Evolutionary conservation across 2,113 vertebrate genomes (phyloP).

Genomic region (Phylloscopus trochiloides): DNA sequence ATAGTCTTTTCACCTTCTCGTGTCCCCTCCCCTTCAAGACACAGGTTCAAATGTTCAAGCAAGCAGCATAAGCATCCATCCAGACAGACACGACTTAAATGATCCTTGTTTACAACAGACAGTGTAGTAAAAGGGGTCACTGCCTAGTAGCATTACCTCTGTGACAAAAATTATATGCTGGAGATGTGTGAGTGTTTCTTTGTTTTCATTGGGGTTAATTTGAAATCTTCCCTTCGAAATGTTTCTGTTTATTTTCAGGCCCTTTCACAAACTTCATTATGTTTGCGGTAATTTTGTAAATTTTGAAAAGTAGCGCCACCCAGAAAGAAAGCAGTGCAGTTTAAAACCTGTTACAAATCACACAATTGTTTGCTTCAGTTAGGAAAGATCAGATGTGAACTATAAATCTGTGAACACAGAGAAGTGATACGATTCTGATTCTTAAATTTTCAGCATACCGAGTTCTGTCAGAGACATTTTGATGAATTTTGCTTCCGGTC

Average conservation of each 20-base stretch:
- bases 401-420: background rate
- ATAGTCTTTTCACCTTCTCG: constrained; percentile 41
- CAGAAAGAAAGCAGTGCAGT: background rate
- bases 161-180: background rate
- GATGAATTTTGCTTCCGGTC: background rate
- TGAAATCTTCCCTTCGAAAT: background rate
- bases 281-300: background rate
- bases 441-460: background rate
- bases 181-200: background rate
- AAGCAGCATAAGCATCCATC: background rate
- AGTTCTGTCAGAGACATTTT: background rate
- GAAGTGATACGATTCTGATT: background rate
- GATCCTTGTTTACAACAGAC: background rate
- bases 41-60: constrained; percentile 47
- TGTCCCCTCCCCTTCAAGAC: constrained; percentile 1
- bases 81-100: background rate
- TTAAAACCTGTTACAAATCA: background rate
- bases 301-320: background rate
- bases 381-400: background rate
- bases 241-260: background rate
- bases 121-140: background rate
- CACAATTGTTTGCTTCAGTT: background rate
- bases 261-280: background rate
- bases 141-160: background rate
- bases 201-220: background rate